Base-by-base conservation (phyloP, 2,797 vertebrate species). In the Meda fulgida region DNA sequence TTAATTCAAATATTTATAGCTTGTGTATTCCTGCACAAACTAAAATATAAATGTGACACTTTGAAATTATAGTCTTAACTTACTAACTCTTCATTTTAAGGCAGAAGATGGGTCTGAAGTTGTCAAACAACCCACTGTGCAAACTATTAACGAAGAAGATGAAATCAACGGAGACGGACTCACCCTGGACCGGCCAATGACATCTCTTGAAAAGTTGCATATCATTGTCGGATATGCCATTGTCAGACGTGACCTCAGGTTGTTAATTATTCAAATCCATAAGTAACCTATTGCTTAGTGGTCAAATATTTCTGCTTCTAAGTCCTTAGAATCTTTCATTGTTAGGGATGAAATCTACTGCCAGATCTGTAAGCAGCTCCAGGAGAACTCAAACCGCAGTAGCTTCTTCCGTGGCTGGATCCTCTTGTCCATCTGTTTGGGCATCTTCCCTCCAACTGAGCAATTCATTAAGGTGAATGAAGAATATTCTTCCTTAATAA, bases 351-450 rank as follows among this genome's bases (percentile, higher is more conserved):
- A 99, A 91, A 97, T 99, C 90, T 99, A 98, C 90, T 98, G 98
- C 93, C 98, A 99, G 94, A 99, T 99, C 94, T 99, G 98, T 92
- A 99, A 99, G 90, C 98, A 99, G 89, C 96, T 99, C 53, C 95
- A 96, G 0, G 96, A 95, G 21, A 99, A 99, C 92, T 93, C 86
- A 85, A 97, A 94, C 84, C 96, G 89, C 8, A 96, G 90, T 89
- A 98, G 97, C 93, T 93, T 92, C 84, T 95, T 95, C 80, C 95
- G 97, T 19, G 98, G 98, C 31, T 99, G 98, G 98, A 97, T 99
- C 92, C 94, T 99, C 70, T 92, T 99, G 46, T 98, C 97, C 1
- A 96, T 99, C 79, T 99, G 98, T 88, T 91, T 99, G 82, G 98
- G 98, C n/a, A 96, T 97, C 89, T 99, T 99, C 90, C 95, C 97